Evolutionary conservation across 2,888 invertebrate genomes (phyloP), one percentile per base, ranked within the genome.

Genomic region (Drosophila meridionalis): DNA sequence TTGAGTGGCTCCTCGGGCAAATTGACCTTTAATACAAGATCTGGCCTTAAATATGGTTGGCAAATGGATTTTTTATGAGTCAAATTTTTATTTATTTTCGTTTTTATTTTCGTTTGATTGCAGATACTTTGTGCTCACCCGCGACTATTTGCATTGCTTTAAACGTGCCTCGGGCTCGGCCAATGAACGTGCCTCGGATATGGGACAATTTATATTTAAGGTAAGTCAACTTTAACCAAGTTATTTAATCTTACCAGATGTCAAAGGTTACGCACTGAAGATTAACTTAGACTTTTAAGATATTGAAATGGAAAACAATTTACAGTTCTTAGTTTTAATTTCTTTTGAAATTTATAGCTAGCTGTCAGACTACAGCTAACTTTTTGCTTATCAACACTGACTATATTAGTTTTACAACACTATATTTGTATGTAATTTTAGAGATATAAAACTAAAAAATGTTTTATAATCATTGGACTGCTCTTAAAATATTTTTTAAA

Each of bases 131-230:
- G 94, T 95, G 81, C 93, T 95, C 55, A 95, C 95, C 73, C 93
- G 95, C 67, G 95, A 95, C 91, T 95, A 95, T 91, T 93, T 95
- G 86, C 95, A 95, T 90, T 95, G 95, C 91, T 95, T 95, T 92
- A 94, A 95, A 88, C 93, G 95, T 80, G 95, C 95, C 67, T 94
- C 95, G 38, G 94, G 95, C 65, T 93, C 94, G 63, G 92, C 92
- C 28, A 92, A 92, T 73, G 93, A 93, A 81, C 91, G 93, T 74
- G 94, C 95, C 73, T 95, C 95, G 20, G 95, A 95, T 90, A 95
- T 95, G 95, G 95, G 95, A 75, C 95, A 95, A 92, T 95, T 95
- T 91, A 94, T 95, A 80, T 95, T 95, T 93, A 95, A 95, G 93
- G 94, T 94, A 91, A 60, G 76, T 59, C n/a, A 26, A 45, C 30